These are phyloP conservation scores for Pycnomerus fuliginosus DNA, from an alignment of 2,888 invertebrate species.

Conservation along the genomic window DNA sequence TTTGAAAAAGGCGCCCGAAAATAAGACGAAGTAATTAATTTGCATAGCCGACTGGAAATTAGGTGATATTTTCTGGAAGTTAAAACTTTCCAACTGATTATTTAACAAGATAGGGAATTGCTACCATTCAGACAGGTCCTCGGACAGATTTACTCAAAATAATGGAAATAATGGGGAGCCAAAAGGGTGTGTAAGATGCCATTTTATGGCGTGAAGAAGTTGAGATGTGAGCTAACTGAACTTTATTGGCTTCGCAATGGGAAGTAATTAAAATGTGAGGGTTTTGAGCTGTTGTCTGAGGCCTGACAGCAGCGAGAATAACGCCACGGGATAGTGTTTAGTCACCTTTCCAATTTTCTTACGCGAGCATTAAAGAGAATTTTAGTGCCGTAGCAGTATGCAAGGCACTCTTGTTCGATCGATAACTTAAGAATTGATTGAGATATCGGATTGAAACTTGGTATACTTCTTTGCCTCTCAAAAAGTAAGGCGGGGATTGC, in stretches of 20 bases:
- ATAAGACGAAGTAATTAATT: slow-evolving; percentile 16
- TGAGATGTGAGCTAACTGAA: slow-evolving; percentile 45
- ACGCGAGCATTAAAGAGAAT: no score
- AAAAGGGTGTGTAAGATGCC: slow-evolving; percentile 35
- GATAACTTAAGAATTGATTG: no score
- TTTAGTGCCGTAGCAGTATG: no score
- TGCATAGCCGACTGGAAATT: slow-evolving; percentile 18
- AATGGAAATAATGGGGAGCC: slow-evolving; percentile 24
- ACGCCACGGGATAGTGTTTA: slow-evolving; percentile 17
- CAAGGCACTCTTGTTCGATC: no score
- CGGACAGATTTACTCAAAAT: slow-evolving; percentile 18
- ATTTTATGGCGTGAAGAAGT: slow-evolving; percentile 43
- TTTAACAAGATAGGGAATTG: slow-evolving; percentile 8
- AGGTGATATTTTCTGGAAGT: slow-evolving; percentile 18
- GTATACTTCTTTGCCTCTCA: no score
- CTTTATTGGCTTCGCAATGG: slow-evolving; percentile 47
- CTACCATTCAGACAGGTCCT: slow-evolving; percentile 4
- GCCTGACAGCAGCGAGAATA: slow-evolving; percentile 36
- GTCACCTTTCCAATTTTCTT: no score
- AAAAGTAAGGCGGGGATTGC: no score
- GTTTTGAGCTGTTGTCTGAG: slow-evolving; percentile 29
- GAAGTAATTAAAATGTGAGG: slow-evolving; percentile 47
- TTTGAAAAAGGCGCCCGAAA: slow-evolving; percentile 11
- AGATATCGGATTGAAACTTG: no score
- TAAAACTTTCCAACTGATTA: slow-evolving; percentile 6